Base-by-base conservation (phyloP, 2,888 invertebrate genomes). In the Drosophila buzzatii region DNA sequence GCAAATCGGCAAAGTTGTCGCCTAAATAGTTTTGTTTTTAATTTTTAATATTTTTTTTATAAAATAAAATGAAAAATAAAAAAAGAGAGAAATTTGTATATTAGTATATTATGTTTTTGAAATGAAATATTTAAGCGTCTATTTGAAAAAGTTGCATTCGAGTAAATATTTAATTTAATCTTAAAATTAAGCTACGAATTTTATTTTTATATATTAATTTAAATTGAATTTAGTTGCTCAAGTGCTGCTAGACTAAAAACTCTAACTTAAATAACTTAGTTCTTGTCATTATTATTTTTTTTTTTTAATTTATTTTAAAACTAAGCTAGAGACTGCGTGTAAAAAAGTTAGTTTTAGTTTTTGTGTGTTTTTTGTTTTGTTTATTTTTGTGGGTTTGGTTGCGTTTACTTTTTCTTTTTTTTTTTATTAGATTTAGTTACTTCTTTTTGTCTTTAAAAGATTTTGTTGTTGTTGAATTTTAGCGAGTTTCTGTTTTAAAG, bases 1-100 rank as follows among this genome's bases (percentile, higher is more conserved):
- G 91, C 82, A 93, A 83, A 59, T 92, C 92, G 63, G 91, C 84
- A 82, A 91, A 92, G 73, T 92, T 92, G 61, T 91, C 91, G 75
- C 89, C 91, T 92, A 75, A 2, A 65, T 64, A 23, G 51, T 60
- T 47, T 33, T 35, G 56, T 42, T 65, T 51, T 55, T 58, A n/a
- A n/a, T 16, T 52, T 42, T 52, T 37, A 12, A 58, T 45, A 45
- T 52, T 47, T 20, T 64, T 51, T 49, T 35, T 71, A 33, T 53
- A 10, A 75, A 67, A 67, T 16, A 47, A 69, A 70, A 65, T 60
- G 53, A 55, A 61, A 55, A 63, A 65, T 73, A 65, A 58, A 52
- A 63, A 67, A 73, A 58, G 51, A 63, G 66, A 73, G 47, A 60
- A 49, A 47, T 44, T 45, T 45, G 0, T 39, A 27, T 60, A 78